phyloP scores from a whole-genome alignment of 2,797 vertebrate genomes.

The Melanotaenia pygmaea region DNA sequence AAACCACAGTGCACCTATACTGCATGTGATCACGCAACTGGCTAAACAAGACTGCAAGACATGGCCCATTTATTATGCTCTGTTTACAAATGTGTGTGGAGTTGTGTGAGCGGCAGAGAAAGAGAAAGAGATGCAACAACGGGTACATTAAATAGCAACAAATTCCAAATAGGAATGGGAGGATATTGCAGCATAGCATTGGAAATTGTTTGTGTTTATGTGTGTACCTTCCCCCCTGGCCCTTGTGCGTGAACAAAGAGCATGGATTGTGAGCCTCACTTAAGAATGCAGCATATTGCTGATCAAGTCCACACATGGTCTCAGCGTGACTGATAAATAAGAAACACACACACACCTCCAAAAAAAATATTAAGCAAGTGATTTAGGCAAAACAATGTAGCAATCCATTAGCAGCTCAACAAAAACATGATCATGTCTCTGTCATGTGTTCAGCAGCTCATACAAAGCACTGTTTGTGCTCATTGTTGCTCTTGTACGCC shows the following conservation, averaged over 20 bases:
- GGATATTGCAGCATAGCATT: slow-evolving; percentile 19
- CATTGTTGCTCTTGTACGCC: background rate
- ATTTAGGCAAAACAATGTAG: slow-evolving; percentile 33
- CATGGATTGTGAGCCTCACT: slow-evolving; percentile 62
- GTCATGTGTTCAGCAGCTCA: slow-evolving; percentile 30
- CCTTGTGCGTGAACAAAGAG: slow-evolving; percentile 51
- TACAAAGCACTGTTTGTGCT: slow-evolving; percentile 17
- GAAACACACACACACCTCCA: slow-evolving; percentile 11
- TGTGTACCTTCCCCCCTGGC: slow-evolving; percentile 16
- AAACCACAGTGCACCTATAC: slow-evolving; percentile 33
- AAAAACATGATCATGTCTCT: slow-evolving; percentile 17
- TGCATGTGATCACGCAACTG: slow-evolving; percentile 68
- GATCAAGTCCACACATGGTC: slow-evolving; percentile 44
- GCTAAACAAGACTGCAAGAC: slow-evolving; percentile 61
- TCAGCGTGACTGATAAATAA: slow-evolving; percentile 52
- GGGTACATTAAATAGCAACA: slow-evolving; percentile 35
- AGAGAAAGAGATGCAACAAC: slow-evolving; percentile 14
- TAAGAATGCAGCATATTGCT: slow-evolving; percentile 68
- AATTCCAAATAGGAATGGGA: slow-evolving; percentile 41
- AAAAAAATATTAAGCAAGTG: slow-evolving; percentile 3
- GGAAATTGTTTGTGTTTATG: slow-evolving; percentile 8
- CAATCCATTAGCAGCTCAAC: slow-evolving; percentile 4
- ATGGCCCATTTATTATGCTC: slow-evolving; percentile 66
- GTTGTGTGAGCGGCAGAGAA: background rate
- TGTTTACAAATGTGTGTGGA: slow-evolving; percentile 41